phyloP scores from a whole-genome alignment of 2,113 vertebrate species.

The Myrmophylax atrothorax region DNA sequence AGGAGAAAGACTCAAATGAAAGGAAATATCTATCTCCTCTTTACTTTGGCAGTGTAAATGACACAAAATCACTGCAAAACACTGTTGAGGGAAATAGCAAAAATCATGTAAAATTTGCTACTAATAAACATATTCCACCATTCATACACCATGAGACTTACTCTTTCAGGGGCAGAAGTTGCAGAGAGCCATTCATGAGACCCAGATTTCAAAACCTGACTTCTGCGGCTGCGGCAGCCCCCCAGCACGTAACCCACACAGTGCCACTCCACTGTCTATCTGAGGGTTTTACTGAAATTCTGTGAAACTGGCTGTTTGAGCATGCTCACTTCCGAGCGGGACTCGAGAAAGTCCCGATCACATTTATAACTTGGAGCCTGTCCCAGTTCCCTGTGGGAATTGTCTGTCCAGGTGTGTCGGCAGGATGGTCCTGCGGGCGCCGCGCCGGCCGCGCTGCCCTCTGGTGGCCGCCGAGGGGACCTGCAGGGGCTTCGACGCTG shows the following conservation, averaged over 20 bases:
- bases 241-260: accelerated
- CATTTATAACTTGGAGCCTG: accelerated
- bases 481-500: accelerated
- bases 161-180: background rate
- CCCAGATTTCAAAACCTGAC: background rate
- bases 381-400: background rate
- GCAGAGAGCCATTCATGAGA: background rate
- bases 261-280: background rate
- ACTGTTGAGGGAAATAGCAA: background rate
- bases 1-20: background rate
- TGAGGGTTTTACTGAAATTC: background rate
- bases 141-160: accelerated
- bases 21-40: background rate
- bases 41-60: background rate
- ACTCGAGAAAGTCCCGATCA: background rate
- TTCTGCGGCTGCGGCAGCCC: background rate
- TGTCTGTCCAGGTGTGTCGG: accelerated
- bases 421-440: background rate
- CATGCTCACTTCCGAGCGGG: accelerated
- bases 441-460: background rate
- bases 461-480: background rate
- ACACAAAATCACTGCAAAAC: background rate
- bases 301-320: accelerated
- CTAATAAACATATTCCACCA: background rate
- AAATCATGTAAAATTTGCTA: background rate